phyloP scores from a whole-genome alignment of 2,888 invertebrate genomes.

The Empis livida region DNA sequence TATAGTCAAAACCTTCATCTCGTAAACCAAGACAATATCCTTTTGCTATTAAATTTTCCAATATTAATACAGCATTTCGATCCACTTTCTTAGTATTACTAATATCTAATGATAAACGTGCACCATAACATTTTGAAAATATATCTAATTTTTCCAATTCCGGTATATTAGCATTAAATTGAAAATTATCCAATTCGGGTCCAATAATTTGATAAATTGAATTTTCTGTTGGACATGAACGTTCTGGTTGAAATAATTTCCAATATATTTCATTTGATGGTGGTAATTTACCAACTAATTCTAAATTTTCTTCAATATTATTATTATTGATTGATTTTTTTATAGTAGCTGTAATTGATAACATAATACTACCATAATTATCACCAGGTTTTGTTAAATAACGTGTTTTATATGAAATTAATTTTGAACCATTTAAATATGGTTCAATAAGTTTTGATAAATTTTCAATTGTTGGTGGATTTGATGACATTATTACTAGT shows the following conservation, averaged over 20 bases:
- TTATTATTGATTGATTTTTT: slow-evolving; percentile 19
- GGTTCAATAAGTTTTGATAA: slow-evolving; percentile 23
- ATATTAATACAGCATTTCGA: slow-evolving; percentile 42
- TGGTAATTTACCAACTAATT: slow-evolving; percentile 44
- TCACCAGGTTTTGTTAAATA: slow-evolving; percentile 43
- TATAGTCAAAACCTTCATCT: slow-evolving; percentile 38
- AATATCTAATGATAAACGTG: slow-evolving; percentile 35
- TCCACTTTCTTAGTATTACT: slow-evolving; percentile 31
- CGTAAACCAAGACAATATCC: slow-evolving; percentile 42
- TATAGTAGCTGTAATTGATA: slow-evolving; percentile 29
- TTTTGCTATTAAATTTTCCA: slow-evolving; percentile 42
- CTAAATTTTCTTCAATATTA: slow-evolving; percentile 26
- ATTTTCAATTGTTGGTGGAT: slow-evolving; percentile 23
- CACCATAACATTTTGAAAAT: slow-evolving; percentile 42
- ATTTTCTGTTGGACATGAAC: slow-evolving; percentile 45
- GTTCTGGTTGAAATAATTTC: slow-evolving; percentile 40
- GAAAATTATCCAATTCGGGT: slow-evolving; percentile 38
- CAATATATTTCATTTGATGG: slow-evolving; percentile 42
- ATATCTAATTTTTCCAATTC: slow-evolving; percentile 35
- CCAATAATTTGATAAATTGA: slow-evolving; percentile 40
- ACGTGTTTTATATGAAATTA: slow-evolving; percentile 31
- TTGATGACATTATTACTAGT: no score
- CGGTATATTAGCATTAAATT: slow-evolving; percentile 36
- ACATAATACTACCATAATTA: slow-evolving; percentile 48
- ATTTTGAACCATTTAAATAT: slow-evolving; percentile 20